Conservation (phyloP, 2,888 invertebrate genomes). For the Hemaris fuciformis region DNA sequence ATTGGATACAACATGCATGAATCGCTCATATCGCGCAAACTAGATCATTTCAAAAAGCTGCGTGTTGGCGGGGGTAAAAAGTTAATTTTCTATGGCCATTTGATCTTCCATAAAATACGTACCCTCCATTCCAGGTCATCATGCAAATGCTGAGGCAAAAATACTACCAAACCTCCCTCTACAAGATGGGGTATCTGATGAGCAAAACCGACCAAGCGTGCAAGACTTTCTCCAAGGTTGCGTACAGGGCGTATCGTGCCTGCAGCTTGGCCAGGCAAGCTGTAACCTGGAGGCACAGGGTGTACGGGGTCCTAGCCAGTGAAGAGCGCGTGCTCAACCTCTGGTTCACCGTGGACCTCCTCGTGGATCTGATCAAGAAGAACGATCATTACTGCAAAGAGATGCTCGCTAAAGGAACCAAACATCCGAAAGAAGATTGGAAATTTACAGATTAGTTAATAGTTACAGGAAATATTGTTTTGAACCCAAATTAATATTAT, state of each 20-base stretch:
- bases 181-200: slow-evolving; percentile 59
- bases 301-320: slow-evolving; percentile 30
- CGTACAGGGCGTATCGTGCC: slow-evolving; percentile 10
- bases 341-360: slow-evolving; percentile 49
- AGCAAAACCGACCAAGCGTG: slow-evolving; percentile 47
- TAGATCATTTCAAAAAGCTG: too few species aligned
- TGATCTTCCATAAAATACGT: background rate
- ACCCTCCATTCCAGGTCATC: slow-evolving; percentile 16
- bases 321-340: slow-evolving; percentile 41
- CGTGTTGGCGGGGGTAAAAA: too few species aligned
- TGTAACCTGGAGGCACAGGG: background rate
- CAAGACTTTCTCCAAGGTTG: slow-evolving; percentile 37
- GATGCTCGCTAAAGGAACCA: background rate
- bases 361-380: slow-evolving; percentile 36
- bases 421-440: slow-evolving; percentile 26
- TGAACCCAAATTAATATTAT: too few species aligned
- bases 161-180: slow-evolving; percentile 34
- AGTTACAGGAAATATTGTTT: slow-evolving; percentile 13
- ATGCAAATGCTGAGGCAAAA: slow-evolving; percentile 47
- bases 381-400: slow-evolving; percentile 31
- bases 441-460: slow-evolving; percentile 38
- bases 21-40: too few species aligned
- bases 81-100: too few species aligned
- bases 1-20: too few species aligned
- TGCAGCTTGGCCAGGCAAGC: slow-evolving; percentile 25